Evolutionary conservation across 2,113 vertebrate species (phyloP), one percentile per base, ranked within the genome.

Genomic region (Spea multiplicata): DNA sequence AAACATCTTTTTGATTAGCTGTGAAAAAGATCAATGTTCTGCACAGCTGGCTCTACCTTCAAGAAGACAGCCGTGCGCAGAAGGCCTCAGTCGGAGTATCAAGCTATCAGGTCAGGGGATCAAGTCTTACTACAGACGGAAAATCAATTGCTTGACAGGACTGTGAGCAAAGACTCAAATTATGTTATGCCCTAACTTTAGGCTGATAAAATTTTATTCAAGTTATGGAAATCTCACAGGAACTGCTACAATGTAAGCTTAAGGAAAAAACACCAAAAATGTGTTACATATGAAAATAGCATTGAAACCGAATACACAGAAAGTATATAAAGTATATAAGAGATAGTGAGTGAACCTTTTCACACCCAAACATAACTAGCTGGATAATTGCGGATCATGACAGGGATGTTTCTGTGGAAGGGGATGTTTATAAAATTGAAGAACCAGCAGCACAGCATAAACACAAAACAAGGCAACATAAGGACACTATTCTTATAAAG

Each of bases 11-110:
- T 30, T 30, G 30, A 30, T 30, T 66, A 66, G 30, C 61, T 66
- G 30, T 30, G 73, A 10, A 52, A 66, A 75, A 52, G 73, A 75
- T 66, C 73, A 75, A 75, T 75, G 66, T 49, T 16, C 13, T 65
- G 30, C 30, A 66, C 9, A 6, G 17, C 73, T 44, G n/a, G 3
- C 45, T 53, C 73, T 17, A 66, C 14, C 47, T 66, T 75, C 62
- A 66, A 59, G 4, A 14, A 50, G 47, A 49, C n/a, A 66, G 48
- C 53, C 30, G 13, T 67, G 45, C 3, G 48, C 16, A 55, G 50
- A 48, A 30, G 62, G 16, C 74, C 14, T 66, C 13, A 75, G 66
- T 75, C 13, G 8, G 44, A 44, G 62, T n/a, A 16, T 52, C 61
- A 75, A 45, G 48, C 49, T 66, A 52, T 16, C 44, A 65, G 64